These are phyloP conservation scores for Caenorhabditis elegans DNA, from an alignment of 1,140 invertebrate species.

Conservation along the genomic window WBcel235 BX284605.5:12400501-12401000, in stretches of 20 bases:
- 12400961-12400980: too few relatives aligned
- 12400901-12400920: neutral
- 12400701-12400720: neutral
- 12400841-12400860: neutral
- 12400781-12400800: neutral
- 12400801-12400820: neutral
- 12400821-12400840: neutral
- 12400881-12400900: neutral
- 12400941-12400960: too few relatives aligned
- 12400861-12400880: neutral
- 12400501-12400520: neutral
- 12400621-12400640: constrained; percentile 9
- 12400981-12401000: too few relatives aligned
- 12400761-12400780: neutral
- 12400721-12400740: neutral
- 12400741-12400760: neutral
- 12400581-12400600: constrained; percentile 17
- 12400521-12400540: neutral
- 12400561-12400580: too few relatives aligned
- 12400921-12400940: too few relatives aligned
- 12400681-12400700: neutral
- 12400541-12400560: too few relatives aligned
- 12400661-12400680: neutral
- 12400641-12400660: constrained; percentile 10
- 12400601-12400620: constrained; percentile 3